Base-by-base conservation (phyloP, 2,797 vertebrate species). In the Choloepus didactylus region DNA sequence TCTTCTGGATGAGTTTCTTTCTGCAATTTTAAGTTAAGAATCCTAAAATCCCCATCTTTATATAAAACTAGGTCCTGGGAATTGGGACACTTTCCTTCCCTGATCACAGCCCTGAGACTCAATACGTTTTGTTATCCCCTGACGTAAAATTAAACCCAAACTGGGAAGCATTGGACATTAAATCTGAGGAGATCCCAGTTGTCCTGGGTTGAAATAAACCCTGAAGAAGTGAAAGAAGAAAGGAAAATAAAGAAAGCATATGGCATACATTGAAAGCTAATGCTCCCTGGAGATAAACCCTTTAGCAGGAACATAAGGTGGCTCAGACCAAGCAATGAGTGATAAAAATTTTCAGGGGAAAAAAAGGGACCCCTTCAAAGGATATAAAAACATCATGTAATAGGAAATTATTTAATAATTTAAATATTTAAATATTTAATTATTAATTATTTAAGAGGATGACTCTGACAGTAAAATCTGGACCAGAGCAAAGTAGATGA, bases 141-240 rank as follows among this genome's bases (percentile, higher is more conserved):
- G 77, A 86, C 10, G 16, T 59, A 97, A 90, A 96, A 75, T 80
- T 12, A 81, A 64, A 62, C 4, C 10, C 51, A 95, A 44, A 76
- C 16, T 83, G 23, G 56, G 25, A 93, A 51, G 21, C 8, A 41
- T 2, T 92, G 35, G 35, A 7, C 41, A 16, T 82, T 94, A 67
- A 73, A 72, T 56, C 27, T 73, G 75, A 87, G 84, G 82, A 73
- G 21, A 4, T 25, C 76, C 81, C 21, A 88, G 46, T 49, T 69
- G 93, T 91, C 46, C 62, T 62, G 41, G 70, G 35, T 72, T 92
- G 38, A 90, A 77, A 66, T 64, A 86, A 91, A 76, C 1, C 15
- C 41, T 69, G 46, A 69, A 38, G 93, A 86, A 91, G 8, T 18
- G 90, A 95, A 91, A 88, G 46, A 51, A 92, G 35, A 87, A 83